A percentile compares a stretch with the other conserved stretches of the same genome.
These are phyloP conservation scores for Cybosia mesomella DNA, from an alignment of 2,888 invertebrate species.

Conservation along the genomic window DNA sequence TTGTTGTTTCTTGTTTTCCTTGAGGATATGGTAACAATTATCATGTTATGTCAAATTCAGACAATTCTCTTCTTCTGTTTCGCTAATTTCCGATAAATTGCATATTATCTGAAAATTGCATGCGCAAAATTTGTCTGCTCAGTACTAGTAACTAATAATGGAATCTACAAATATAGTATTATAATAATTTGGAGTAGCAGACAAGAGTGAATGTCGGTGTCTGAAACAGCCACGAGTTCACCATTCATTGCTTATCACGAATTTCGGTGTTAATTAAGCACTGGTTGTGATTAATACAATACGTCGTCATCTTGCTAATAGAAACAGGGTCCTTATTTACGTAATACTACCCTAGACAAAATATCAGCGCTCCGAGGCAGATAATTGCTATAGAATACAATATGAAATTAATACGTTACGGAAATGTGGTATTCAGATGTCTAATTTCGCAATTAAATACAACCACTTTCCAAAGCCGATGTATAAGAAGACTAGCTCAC, in stretches of 20 bases:
- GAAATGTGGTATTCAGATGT: neutral
- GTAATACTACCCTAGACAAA: neutral
- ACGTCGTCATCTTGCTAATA: constrained; percentile 7
- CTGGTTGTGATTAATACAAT: constrained; percentile 31
- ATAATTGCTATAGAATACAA: neutral
- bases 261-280: constrained; percentile 51
- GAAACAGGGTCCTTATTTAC: neutral
- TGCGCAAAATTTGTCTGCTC: constrained; percentile 3
- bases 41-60: too few relatives aligned
- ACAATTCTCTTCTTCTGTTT: too few relatives aligned
- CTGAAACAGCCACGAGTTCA: constrained; percentile 51
- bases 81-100: too few relatives aligned
- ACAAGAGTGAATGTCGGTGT: constrained; percentile 55
- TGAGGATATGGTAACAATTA: too few relatives aligned
- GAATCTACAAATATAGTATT: constrained; percentile 18
- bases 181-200: constrained; percentile 26
- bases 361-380: neutral
- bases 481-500: neutral
- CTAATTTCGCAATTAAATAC: neutral
- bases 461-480: neutral
- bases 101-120: too few relatives aligned
- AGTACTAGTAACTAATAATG: constrained; percentile 22
- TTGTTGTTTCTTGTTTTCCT: too few relatives aligned
- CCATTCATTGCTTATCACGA: constrained; percentile 51
- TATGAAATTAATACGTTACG: neutral